phyloP scores from a whole-genome alignment of 2,797 vertebrate genomes.

The Pristis pectinata region DNA sequence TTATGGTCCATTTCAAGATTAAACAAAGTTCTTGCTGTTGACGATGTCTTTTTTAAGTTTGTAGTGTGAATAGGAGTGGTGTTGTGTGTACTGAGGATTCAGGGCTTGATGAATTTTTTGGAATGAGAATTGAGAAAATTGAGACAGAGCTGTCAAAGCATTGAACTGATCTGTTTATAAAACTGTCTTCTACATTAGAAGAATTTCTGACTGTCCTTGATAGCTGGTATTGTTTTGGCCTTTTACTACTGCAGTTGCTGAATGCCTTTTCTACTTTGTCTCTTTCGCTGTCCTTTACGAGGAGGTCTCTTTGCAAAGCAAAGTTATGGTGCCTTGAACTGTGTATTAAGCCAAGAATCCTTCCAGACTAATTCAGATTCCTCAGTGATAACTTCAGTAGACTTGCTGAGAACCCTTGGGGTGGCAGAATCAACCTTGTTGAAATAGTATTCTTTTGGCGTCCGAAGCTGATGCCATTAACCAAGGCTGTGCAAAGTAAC shows the following conservation, averaged over 20 bases:
- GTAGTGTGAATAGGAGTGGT: neutral
- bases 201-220: neutral
- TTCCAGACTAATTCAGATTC: neutral
- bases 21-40: neutral
- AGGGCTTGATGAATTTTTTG: neutral
- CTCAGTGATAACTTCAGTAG: too few species aligned
- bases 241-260: neutral
- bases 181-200: neutral
- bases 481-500: neutral
- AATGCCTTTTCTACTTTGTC: neutral
- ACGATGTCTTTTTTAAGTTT: neutral
- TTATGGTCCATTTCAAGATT: neutral
- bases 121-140: neutral
- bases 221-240: neutral
- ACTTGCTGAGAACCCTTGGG: neutral
- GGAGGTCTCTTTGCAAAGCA: neutral
- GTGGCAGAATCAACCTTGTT: neutral
- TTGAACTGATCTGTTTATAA: neutral
- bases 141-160: neutral
- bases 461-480: neutral
- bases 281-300: neutral
- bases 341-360: neutral
- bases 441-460: neutral
- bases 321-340: neutral
- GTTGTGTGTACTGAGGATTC: neutral